These are phyloP conservation scores for Ceyx cyanopectus DNA, from an alignment of 2,113 vertebrate genomes.

Conservation along the genomic window DNA sequence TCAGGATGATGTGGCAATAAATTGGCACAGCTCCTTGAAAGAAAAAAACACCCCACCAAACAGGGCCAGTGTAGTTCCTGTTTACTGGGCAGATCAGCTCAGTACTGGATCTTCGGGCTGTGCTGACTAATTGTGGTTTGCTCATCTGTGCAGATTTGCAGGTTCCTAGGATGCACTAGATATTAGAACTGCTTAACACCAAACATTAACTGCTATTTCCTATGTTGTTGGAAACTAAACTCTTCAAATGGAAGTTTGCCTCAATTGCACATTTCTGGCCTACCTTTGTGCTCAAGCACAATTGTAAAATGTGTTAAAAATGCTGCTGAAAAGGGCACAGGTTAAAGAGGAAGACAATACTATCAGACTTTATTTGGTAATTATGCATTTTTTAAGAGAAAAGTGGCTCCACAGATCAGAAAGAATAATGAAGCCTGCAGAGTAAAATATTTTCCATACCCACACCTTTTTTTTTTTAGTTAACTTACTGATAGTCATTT, in stretches of 20 bases:
- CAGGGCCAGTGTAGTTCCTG: background rate
- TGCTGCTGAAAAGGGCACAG: background rate
- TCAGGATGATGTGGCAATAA: background rate
- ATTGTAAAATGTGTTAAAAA: background rate
- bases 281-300: background rate
- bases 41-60: background rate
- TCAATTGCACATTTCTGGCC: background rate
- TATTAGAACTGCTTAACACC: background rate
- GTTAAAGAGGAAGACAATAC: background rate
- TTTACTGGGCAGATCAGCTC: background rate
- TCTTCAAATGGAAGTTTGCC: background rate
- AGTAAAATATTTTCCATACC: background rate
- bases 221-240: background rate
- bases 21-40: background rate
- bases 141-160: background rate
- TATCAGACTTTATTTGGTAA: background rate
- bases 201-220: background rate
- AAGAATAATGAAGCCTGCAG: background rate
- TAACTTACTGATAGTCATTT: background rate
- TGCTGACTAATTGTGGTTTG: constrained; percentile 10
- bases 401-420: background rate
- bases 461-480: background rate
- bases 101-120: background rate
- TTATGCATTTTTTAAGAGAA: background rate
- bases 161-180: background rate